phyloP scores from a whole-genome alignment of 2,797 vertebrate species.

The Diplodus sargus region DNA sequence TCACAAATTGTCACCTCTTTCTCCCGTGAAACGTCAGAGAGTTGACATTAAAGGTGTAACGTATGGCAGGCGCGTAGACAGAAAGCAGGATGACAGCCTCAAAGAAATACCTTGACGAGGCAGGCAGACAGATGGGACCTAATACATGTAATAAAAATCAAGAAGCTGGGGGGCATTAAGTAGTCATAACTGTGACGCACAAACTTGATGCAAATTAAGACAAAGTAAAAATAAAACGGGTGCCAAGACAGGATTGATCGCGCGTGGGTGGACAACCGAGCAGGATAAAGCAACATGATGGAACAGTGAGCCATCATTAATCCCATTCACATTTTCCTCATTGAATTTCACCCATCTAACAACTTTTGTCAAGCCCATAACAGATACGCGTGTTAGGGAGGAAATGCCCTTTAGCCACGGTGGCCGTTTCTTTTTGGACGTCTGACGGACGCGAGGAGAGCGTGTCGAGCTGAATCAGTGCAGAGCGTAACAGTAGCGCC shows the following conservation, averaged over 20 bases:
- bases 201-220: constrained; percentile 52
- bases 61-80: background rate
- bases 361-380: constrained; percentile 52
- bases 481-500: background rate
- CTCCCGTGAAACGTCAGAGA: constrained; percentile 14
- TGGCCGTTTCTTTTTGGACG: background rate
- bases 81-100: constrained; percentile 10
- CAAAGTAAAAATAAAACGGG: constrained; percentile 63
- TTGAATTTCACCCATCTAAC: constrained; percentile 33
- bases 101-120: constrained; percentile 21
- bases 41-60: background rate
- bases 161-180: constrained; percentile 15
- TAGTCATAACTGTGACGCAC: constrained; percentile 61
- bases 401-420: constrained; percentile 43
- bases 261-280: constrained; percentile 60
- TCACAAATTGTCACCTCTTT: background rate
- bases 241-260: constrained; percentile 45
- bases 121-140: constrained; percentile 26
- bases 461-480: constrained; percentile 45
- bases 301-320: constrained; percentile 43
- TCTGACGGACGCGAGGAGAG: constrained; percentile 24
- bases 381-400: constrained; percentile 27
- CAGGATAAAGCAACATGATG: constrained; percentile 28
- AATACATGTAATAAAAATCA: constrained; percentile 22
- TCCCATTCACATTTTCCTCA: constrained; percentile 43